Conservation (phyloP, 2,888 invertebrate genomes). For the Lasioglossum leucozonium region DNA sequence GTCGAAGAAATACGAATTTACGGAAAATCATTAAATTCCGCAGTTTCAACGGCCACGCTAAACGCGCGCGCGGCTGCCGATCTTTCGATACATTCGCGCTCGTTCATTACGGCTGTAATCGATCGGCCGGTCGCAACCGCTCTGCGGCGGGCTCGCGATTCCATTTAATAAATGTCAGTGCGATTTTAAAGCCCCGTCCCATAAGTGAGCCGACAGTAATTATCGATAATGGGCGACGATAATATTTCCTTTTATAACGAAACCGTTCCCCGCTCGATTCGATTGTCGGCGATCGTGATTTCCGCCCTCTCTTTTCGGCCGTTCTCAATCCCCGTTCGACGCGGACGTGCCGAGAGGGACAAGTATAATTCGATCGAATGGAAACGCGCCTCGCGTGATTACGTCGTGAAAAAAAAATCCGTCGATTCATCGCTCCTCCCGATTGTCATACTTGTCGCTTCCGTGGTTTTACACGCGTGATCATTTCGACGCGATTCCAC, state of each 20-base stretch:
- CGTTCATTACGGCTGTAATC: conserved; percentile 73
- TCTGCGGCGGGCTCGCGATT: conserved; percentile 57
- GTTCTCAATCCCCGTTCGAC: conserved; percentile 2
- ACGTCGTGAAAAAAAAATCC: not conserved
- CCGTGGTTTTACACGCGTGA: not conserved
- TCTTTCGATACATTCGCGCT: conserved; percentile 60
- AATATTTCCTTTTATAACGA: conserved; percentile 50
- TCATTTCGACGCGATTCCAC: not conserved
- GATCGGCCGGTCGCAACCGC: conserved; percentile 63
- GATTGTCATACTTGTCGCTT: not conserved
- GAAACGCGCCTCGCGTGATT: not conserved
- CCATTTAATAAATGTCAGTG: conserved; percentile 72
- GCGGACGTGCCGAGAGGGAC: not conserved
- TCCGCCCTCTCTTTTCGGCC: not conserved
- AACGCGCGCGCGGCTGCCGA: conserved; percentile 46
- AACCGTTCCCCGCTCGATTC: conserved; percentile 48
- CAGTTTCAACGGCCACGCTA: no score
- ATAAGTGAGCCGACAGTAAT: conserved; percentile 64
- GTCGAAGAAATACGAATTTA: no score
- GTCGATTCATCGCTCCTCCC: not conserved
- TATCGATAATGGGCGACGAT: conserved; percentile 64
- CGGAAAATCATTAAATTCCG: no score
- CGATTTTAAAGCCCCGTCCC: conserved; percentile 65
- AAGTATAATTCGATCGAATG: conserved; percentile 2
- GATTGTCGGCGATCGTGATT: conserved; percentile 1